Evolutionary conservation across 2,113 vertebrate species (phyloP), one percentile per base, ranked within the genome.

Genomic region (Erinaceus europaeus): DNA sequence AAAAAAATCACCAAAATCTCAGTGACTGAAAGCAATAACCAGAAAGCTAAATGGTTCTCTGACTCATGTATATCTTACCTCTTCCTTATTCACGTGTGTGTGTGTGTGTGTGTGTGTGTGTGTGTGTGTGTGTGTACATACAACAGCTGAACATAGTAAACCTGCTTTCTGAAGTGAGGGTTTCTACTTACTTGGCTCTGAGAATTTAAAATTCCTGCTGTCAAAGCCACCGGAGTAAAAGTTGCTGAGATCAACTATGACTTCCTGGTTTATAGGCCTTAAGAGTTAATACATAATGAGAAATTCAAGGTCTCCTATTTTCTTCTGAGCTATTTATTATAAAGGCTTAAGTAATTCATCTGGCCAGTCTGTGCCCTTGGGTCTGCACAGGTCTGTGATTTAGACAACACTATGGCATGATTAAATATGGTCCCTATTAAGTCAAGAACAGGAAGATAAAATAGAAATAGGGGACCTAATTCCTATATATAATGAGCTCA

Each of bases 261-360:
- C 14, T 48, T 65, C n/a, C 62, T 77, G 46, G 57, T 84, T 89
- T 91, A 86, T 67, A 23, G 57, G 73, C 27, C 44, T 40, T 73
- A 72, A 29, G 50, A 90, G 34, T 88, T 79, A 67, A 90, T 36
- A 59, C 67, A 84, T 48, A 88, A 88, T 36, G 84, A 71, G 68
- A 90, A 40, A 94, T 72, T 77, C 62, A 80, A 93, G 69, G 40
- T 64, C 77, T 61, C 42, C 64, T 83, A 84, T 88, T 93, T 91
- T 65, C 80, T 77, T 77, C 32, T 86, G 84, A 74, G 9, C 0
- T 81, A 86, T 81, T 86, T 94, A 84, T 91, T 78, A 89, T 1
- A 34, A 13, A 23, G 81, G 74, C 32, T 55, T 57, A 83, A 86
- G 76, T 38, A 86, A 86, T 84, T 65, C 69, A 71, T 81, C 53